Base-by-base conservation (phyloP, 2,113 vertebrate species). In the Saguinus imperator region DNA sequence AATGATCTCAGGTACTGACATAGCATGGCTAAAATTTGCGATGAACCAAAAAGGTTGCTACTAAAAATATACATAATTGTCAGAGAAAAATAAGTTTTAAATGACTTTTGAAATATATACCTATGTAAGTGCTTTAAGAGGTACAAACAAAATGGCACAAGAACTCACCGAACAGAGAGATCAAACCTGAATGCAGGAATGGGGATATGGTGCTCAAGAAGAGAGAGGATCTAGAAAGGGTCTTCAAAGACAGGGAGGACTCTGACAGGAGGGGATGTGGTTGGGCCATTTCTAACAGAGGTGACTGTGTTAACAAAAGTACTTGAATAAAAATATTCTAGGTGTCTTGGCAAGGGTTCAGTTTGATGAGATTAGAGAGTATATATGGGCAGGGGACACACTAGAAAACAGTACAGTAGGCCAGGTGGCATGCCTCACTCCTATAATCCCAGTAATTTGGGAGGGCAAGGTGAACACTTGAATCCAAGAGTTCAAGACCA, bases 301-400 rank as follows among this genome's bases (percentile, higher is more conserved):
- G 29, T 45, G 29, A 45, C 9, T 21, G 10, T 66, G 20, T 45
- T 35, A 84, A 40, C 27, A 84, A 45, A 66, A 66, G 48, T 35
- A 18, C 57, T 83, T 43, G 20, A 45, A 45, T 66, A 58, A n/a
- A 64, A 45, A 35, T 66, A 84, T 21, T 23, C 27, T 20, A 7
- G 40, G 18, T 45, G 9, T 84, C 29, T 32, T 32, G 58, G 37
- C 58, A 45, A 48, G 58, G 45, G 11, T 58, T 45, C 29, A 64
- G n/a, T 87, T 4, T 76, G 37, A 21, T 76, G 35, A 48, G 4
- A 81, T 1, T 25, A 57, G 18, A 86, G 29, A 40, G 48, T 0
- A 45, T 5, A 64, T 1, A 14, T 1, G 12, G 18, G 27, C 0
- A 10, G 10, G 0, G 27, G 27, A 12, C 12, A 77, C 23, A 25